phyloP scores from a whole-genome alignment of 37 sponge, comb jelly and placozoan genomes.

The Ephydatia muelleri region DNA sequence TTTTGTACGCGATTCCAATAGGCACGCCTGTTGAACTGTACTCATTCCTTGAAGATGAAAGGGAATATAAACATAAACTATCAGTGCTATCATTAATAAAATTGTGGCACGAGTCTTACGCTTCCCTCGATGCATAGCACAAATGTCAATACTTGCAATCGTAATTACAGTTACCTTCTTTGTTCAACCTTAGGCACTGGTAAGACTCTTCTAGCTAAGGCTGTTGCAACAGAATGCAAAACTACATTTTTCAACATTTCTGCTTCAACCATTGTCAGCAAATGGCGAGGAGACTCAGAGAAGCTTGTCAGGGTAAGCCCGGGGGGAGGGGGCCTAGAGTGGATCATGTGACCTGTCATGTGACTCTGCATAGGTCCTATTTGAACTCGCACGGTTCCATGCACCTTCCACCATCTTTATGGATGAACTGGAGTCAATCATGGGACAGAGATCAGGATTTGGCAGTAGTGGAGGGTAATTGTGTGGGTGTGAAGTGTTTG shows the following conservation, averaged over 20 bases:
- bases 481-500: background rate
- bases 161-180: too few species aligned
- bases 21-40: too few species aligned
- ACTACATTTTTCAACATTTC: slow-evolving; percentile 99
- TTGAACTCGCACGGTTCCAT: slow-evolving; percentile 97
- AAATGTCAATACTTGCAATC: too few species aligned
- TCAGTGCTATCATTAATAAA: too few species aligned
- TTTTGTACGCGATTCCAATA: too few species aligned
- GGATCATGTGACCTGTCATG: background rate
- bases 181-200: slow-evolving; percentile 79
- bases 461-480: slow-evolving; percentile 74
- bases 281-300: slow-evolving; percentile 99
- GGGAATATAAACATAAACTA: too few species aligned
- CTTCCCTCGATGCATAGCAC: too few species aligned
- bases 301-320: slow-evolving; percentile 84
- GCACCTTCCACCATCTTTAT: slow-evolving; percentile 99
- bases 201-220: slow-evolving; percentile 98
- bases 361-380: slow-evolving; percentile 70
- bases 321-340: too few species aligned
- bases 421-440: slow-evolving; percentile 98
- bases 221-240: slow-evolving; percentile 98
- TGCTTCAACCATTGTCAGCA: slow-evolving; percentile 97
- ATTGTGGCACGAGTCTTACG: too few species aligned
- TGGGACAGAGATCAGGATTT: slow-evolving; percentile 85
- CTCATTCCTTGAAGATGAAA: too few species aligned